A percentile compares a stretch with the other conserved stretches of the same genome.
These are phyloP conservation scores for Sula dactylatra DNA, from an alignment of 2,113 vertebrate genomes.

Conservation along the genomic window DNA sequence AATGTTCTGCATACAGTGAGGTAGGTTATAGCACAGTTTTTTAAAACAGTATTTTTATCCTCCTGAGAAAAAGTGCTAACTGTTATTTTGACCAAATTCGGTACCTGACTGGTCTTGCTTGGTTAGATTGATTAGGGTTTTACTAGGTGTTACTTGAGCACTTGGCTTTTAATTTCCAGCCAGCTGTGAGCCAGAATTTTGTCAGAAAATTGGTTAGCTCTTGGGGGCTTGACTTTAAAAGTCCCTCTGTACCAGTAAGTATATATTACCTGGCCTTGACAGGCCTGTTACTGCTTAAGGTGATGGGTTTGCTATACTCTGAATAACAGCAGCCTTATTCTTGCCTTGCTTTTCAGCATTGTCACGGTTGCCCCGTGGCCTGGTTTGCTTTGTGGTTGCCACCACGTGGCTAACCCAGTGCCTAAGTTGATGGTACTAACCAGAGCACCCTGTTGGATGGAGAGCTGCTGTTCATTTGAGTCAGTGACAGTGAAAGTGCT, in stretches of 20 bases:
- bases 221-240: background rate
- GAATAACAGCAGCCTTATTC: background rate
- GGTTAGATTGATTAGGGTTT: background rate
- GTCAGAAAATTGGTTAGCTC: background rate
- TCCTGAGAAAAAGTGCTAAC: background rate
- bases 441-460: rapidly evolving
- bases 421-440: rapidly evolving
- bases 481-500: background rate
- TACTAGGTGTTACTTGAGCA: background rate
- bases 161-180: background rate
- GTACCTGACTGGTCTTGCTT: background rate
- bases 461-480: background rate
- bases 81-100: background rate
- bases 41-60: background rate
- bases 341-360: background rate
- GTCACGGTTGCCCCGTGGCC: rapidly evolving
- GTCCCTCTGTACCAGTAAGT: background rate
- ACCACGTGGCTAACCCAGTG: rapidly evolving
- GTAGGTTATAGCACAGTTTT: background rate
- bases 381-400: background rate
- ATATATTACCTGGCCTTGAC: background rate
- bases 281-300: background rate
- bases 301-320: background rate
- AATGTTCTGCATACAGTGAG: rapidly evolving
- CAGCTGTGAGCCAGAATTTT: background rate